These are phyloP conservation scores for Caenorhabditis sp. DNA, from an alignment of 2,888 invertebrate genomes.

Conservation along the genomic window DNA sequence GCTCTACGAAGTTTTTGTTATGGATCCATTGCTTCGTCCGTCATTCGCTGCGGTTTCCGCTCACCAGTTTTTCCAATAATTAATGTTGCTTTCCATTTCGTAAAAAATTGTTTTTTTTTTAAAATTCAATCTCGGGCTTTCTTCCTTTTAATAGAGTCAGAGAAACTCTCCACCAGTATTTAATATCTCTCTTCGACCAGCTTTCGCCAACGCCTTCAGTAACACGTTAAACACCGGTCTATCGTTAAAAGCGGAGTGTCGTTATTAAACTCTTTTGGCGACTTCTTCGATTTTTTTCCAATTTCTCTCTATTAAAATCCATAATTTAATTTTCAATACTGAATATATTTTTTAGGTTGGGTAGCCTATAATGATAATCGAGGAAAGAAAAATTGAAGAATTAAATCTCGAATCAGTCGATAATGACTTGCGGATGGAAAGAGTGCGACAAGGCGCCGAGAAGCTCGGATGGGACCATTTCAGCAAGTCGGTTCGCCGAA, in stretches of 20 bases:
- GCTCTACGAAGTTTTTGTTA: background rate
- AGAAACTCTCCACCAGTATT: too few species aligned
- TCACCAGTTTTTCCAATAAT: background rate
- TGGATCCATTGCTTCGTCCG: conserved; percentile 8
- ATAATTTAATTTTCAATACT: background rate
- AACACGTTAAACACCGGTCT: too few species aligned
- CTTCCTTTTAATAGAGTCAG: too few species aligned
- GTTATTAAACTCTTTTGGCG: too few species aligned
- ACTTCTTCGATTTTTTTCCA: too few species aligned
- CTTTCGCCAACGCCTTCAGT: too few species aligned
- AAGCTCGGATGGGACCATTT: conserved; percentile 67
- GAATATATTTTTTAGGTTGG: background rate
- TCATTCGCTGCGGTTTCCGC: background rate
- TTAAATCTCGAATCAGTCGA: conserved; percentile 68
- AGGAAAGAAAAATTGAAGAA: conserved; percentile 56
- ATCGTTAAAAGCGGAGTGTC: too few species aligned
- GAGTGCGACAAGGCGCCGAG: conserved; percentile 54
- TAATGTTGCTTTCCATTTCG: background rate
- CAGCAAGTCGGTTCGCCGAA: conserved; percentile 56
- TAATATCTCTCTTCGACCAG: too few species aligned
- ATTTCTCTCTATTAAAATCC: background rate
- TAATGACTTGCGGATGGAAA: conserved; percentile 66
- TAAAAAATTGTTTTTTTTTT: too few species aligned
- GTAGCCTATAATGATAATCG: conserved; percentile 47
- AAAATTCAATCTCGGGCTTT: background rate